These are phyloP conservation scores for Hedychridium roseum DNA, from an alignment of 2,888 invertebrate genomes.

Conservation along the genomic window DNA sequence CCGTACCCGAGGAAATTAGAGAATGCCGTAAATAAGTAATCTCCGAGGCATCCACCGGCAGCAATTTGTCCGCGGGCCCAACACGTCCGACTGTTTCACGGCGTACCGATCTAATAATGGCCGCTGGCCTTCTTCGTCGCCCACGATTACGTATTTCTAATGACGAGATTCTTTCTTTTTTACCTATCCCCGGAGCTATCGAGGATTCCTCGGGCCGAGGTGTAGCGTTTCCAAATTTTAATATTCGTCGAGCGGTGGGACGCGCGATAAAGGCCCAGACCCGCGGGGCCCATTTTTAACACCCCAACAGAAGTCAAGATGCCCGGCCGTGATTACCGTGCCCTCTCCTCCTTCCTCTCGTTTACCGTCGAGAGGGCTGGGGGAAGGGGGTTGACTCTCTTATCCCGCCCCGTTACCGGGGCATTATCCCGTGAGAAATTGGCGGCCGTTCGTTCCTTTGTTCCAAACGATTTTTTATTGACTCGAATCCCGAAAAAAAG, in stretches of 20 bases:
- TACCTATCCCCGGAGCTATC: not conserved
- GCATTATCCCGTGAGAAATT: constrained; percentile 59
- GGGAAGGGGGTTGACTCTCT: not conserved
- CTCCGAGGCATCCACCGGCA: too few species aligned
- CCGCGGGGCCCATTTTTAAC: constrained; percentile 55
- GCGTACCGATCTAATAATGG: too few species aligned
- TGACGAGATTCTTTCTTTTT: not conserved
- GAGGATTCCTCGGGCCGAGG: constrained; percentile 17
- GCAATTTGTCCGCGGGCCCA: too few species aligned
- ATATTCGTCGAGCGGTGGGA: constrained; percentile 31
- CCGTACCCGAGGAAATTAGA: too few species aligned
- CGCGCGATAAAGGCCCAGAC: constrained; percentile 47
- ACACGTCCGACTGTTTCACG: too few species aligned
- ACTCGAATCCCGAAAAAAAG: constrained; percentile 52
- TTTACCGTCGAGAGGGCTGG: not conserved
- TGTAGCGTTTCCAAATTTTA: constrained; percentile 49
- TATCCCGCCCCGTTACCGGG: constrained; percentile 26
- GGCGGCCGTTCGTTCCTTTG: constrained; percentile 48
- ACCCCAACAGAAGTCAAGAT: constrained; percentile 58
- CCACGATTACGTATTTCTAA: too few species aligned
- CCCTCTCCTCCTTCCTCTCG: constrained; percentile 12
- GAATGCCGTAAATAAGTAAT: too few species aligned
- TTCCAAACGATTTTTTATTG: constrained; percentile 57
- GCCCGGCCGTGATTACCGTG: constrained; percentile 47
- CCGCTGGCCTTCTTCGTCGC: too few species aligned